Evolutionary conservation across 2,888 invertebrate species (phyloP), one percentile per base, ranked within the genome.

Genomic region (Nemotelus pantherinus): DNA sequence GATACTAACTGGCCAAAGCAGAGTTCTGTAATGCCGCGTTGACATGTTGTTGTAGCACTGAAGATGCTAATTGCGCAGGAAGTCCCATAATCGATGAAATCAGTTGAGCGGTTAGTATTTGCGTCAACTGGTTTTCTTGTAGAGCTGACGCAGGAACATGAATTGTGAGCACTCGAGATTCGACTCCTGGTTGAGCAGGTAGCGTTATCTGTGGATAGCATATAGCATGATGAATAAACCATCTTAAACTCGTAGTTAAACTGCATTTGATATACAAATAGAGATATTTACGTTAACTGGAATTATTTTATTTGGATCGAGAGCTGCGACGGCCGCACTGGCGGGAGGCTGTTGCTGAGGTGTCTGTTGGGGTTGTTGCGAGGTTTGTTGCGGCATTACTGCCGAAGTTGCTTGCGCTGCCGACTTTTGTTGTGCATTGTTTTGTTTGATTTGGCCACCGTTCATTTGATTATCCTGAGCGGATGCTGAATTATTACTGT

Each of bases 61-160:
- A 92, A 0, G 95, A 93, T 44, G 96, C 95, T 83, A 95, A 87
- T 43, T 92, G 91, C 79, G 93, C 92, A 44, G 97, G 96, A 83
- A 97, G 89, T 82, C 94, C 93, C 91, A 96, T 94, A 53, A 96
- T 95, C 4, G 96, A 95, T 82, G 95, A 93, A 81, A 96, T 95
- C 72, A 96, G 92, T 74, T 96, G 94, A 57, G 95, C 95, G 57
- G 95, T 95, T 80, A 96, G 89, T 76, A 95, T 93, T 85, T 87
- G 91, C 81, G 91, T 91, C 39, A 91, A 84, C 83, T 90, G 91
- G 83, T 91, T 90, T 84, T 93, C 92, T 87, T 93, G 93, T 74
- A 96, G 89, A 47, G 95, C 95, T 9, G 94, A 93, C 44, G 94
- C 94, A 79, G 96, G 95, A 83, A 96, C 95, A 88, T 95, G 95